Evolutionary conservation across 2,113 vertebrate species (phyloP).

Genomic region (Orientallactaga bullata): DNA sequence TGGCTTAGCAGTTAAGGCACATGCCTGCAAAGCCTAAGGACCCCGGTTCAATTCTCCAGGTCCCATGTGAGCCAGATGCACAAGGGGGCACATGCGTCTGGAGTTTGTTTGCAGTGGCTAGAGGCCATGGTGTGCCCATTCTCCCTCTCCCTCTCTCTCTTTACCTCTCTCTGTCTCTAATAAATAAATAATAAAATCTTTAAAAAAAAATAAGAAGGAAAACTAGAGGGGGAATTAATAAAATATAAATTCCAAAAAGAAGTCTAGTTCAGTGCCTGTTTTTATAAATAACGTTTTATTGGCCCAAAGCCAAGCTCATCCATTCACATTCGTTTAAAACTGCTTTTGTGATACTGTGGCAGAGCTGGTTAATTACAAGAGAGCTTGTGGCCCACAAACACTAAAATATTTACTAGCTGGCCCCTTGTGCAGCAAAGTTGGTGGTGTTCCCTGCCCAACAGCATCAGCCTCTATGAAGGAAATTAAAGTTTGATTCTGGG

Average conservation of each 20-base stretch:
- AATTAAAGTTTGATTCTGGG: neutral
- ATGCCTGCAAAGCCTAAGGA: too few relatives aligned
- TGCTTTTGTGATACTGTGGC: neutral
- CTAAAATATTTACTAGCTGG: neutral
- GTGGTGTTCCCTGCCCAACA: neutral
- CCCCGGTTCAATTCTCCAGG: too few relatives aligned
- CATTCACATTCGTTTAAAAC: neutral
- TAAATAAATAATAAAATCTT: too few relatives aligned
- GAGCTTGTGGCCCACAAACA: neutral
- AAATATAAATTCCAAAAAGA: neutral
- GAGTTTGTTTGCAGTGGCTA: too few relatives aligned
- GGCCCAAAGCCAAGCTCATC: neutral
- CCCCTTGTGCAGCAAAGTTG: neutral
- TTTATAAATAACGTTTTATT: slow-evolving; percentile 48
- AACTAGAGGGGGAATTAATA: neutral
- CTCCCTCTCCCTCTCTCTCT: too few relatives aligned
- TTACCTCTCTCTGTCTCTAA: too few relatives aligned
- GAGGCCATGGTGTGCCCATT: too few relatives aligned
- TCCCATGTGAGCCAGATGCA: too few relatives aligned
- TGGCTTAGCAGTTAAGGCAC: too few relatives aligned
- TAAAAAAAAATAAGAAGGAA: neutral
- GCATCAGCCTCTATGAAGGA: neutral
- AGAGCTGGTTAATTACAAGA: neutral
- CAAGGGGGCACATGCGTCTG: too few relatives aligned
- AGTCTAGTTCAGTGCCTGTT: neutral